Conservation (phyloP, 2,888 invertebrate genomes). For the Mesorhabditis spiculigera region DNA sequence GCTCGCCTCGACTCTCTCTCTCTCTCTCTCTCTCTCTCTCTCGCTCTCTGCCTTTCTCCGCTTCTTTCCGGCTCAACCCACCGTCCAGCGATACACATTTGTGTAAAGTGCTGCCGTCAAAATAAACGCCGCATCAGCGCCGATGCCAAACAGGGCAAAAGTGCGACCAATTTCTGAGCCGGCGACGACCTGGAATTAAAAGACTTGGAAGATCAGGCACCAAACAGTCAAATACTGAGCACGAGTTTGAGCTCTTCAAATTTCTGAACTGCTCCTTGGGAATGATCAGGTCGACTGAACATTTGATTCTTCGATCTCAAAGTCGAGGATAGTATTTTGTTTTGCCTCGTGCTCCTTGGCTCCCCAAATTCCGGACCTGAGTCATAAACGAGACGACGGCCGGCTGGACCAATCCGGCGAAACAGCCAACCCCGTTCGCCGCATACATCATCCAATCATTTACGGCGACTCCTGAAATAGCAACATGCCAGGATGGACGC, state of each 20-base stretch:
- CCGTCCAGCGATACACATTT: slow-evolving; percentile 25
- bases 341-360: background rate
- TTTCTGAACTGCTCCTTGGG: too few relatives aligned
- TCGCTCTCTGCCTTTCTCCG: too few relatives aligned
- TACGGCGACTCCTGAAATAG: slow-evolving; percentile 2
- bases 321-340: background rate
- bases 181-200: slow-evolving; percentile 29
- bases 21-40: too few relatives aligned
- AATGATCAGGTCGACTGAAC: background rate
- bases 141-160: slow-evolving; percentile 42
- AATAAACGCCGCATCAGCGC: slow-evolving; percentile 35
- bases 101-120: slow-evolving; percentile 28
- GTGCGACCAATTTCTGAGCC: slow-evolving; percentile 35
- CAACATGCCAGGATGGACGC: too few relatives aligned
- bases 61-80: background rate
- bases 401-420: slow-evolving; percentile 37
- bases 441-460: slow-evolving; percentile 33
- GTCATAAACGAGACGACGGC: slow-evolving; percentile 36
- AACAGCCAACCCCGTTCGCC: slow-evolving; percentile 32
- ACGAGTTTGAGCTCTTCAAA: too few relatives aligned
- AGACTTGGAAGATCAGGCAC: background rate
- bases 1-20: too few relatives aligned
- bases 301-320: background rate
- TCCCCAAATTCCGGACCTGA: slow-evolving; percentile 13
- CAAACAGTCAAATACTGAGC: too few relatives aligned